A percentile compares a stretch with the other conserved stretches of the same genome.
Evolutionary conservation across 2,113 vertebrate species (phyloP).

Genomic region (Cryptotis parvus): DNA sequence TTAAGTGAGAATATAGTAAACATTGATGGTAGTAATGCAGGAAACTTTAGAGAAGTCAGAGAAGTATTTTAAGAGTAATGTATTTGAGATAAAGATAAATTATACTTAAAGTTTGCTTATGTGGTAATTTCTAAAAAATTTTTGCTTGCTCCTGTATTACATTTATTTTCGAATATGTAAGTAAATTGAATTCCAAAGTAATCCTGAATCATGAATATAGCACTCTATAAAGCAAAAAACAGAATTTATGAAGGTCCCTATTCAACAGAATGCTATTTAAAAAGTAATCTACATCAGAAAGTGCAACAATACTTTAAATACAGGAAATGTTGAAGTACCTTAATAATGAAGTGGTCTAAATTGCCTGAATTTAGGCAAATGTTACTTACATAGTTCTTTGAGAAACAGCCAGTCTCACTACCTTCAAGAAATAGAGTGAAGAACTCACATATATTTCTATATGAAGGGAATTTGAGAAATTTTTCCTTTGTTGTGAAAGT

Average conservation of each 20-base stretch:
- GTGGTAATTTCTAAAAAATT: neutral
- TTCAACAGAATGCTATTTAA: neutral
- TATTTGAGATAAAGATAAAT: neutral
- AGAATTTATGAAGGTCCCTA: neutral
- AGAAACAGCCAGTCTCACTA: neutral
- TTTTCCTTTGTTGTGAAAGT: neutral
- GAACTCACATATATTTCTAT: neutral
- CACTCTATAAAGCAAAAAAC: neutral
- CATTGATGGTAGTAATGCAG: too few species aligned
- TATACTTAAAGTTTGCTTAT: neutral
- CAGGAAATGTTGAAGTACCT: neutral
- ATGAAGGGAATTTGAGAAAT: neutral
- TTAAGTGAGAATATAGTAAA: too few species aligned
- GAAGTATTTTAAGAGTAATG: neutral
- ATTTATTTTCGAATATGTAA: too few species aligned
- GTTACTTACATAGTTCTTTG: conserved; percentile 14
- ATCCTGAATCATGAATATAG: neutral
- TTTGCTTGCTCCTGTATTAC: conserved; percentile 15
- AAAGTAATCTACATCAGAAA: neutral
- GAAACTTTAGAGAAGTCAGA: neutral
- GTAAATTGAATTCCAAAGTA: conserved; percentile 11
- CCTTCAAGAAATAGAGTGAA: neutral
- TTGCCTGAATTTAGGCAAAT: conserved; percentile 23
- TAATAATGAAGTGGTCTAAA: conserved; percentile 9
- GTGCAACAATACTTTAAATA: neutral